A percentile compares a stretch with the other conserved stretches of the same genome.
phyloP scores from a whole-genome alignment of 2,113 vertebrate genomes.

The Ailuropoda melanoleuca region DNA sequence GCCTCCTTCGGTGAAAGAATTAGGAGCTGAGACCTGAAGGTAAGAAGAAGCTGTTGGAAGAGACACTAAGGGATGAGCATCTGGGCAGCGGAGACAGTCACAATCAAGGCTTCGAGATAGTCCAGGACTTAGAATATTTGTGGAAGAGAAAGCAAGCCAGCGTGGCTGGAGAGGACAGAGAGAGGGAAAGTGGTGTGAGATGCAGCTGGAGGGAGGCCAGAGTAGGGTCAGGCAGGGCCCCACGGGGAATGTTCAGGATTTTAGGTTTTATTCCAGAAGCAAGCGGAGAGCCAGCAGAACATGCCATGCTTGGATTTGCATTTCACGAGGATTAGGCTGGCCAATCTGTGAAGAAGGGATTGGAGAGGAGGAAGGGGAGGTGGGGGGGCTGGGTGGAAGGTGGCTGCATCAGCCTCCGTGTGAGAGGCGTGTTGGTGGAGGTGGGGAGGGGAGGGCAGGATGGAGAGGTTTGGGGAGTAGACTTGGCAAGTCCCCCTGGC shows the following conservation, averaged over 20 bases:
- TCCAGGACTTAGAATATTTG: neutral
- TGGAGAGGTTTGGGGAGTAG: neutral
- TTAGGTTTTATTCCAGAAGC: neutral
- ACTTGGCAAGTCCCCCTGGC: fast-evolving
- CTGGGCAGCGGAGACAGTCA: neutral
- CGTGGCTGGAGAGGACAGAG: neutral
- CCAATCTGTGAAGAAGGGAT: neutral
- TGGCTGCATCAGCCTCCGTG: fast-evolving
- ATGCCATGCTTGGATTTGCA: neutral
- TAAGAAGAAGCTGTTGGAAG: neutral
- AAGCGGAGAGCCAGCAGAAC: neutral
- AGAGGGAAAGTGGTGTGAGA: too few species aligned
- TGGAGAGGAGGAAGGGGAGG: neutral
- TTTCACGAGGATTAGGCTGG: neutral
- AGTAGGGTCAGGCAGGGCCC: neutral
- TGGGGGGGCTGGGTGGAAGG: neutral
- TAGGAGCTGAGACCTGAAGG: neutral
- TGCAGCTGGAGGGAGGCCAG: neutral
- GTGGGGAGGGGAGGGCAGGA: neutral
- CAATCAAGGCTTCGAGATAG: neutral
- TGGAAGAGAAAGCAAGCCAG: neutral
- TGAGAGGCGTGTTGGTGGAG: fast-evolving
- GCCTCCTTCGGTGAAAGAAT: neutral
- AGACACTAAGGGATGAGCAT: neutral
- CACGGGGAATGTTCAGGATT: neutral